Evolutionary conservation across 2,797 vertebrate genomes (phyloP).

Genomic region (Pelodytes ibericus): DNA sequence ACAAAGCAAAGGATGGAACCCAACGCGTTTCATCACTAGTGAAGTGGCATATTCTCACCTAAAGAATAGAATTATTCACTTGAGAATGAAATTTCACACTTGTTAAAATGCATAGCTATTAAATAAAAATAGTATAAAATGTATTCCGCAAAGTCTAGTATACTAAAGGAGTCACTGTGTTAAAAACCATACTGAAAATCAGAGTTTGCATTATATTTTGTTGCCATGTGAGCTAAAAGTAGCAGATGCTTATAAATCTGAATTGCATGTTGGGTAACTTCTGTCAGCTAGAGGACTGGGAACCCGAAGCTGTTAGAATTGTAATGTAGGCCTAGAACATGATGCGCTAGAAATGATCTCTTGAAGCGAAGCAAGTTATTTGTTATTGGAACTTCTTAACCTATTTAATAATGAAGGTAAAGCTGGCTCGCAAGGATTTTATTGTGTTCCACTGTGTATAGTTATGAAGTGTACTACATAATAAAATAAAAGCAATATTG

Average conservation of each 20-base stretch:
- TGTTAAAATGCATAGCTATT: no score
- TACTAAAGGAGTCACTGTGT: neutral
- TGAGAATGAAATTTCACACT: no score
- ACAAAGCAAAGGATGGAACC: no score
- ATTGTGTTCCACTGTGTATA: constrained; percentile 70
- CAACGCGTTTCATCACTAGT: no score
- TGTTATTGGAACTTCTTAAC: constrained; percentile 76
- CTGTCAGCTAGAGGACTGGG: neutral
- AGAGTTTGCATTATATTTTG: neutral
- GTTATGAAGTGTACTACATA: constrained; percentile 86
- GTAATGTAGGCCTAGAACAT: constrained; percentile 57
- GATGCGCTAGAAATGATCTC: constrained; percentile 72
- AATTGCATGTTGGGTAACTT: neutral
- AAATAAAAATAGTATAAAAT: neutral
- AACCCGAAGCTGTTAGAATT: neutral
- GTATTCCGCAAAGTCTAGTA: neutral
- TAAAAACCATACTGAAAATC: neutral
- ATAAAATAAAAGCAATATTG: constrained; percentile 95
- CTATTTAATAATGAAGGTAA: constrained; percentile 77
- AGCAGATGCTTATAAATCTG: neutral
- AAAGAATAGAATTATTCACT: no score
- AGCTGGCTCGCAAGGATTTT: constrained; percentile 67
- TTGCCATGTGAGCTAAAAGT: neutral
- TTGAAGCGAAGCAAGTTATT: constrained; percentile 66
- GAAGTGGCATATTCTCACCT: no score